phyloP scores from a whole-genome alignment of 1,140 invertebrate genomes.

The Colletes gigas region DNA sequence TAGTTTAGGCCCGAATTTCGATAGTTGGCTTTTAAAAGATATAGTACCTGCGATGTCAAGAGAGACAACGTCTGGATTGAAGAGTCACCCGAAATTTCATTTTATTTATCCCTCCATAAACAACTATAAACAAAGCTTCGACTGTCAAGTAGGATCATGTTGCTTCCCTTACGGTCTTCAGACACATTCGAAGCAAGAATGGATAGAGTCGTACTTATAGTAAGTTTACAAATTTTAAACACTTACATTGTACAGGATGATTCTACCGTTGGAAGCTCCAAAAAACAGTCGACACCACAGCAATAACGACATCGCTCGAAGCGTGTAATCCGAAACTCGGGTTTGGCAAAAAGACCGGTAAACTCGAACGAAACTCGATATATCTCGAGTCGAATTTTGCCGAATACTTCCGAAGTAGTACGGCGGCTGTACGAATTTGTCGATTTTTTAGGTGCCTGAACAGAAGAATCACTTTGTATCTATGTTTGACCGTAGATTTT shows the following conservation, averaged over 20 bases:
- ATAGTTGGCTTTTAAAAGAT: conserved; percentile 87
- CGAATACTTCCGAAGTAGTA: too few species aligned
- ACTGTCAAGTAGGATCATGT: conserved; percentile 91
- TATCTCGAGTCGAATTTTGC: too few species aligned
- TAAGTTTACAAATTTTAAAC: conserved; percentile 79
- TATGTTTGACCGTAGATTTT: not conserved
- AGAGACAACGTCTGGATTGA: conserved; percentile 74
- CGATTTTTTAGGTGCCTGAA: too few species aligned
- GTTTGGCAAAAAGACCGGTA: too few species aligned
- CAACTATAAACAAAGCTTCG: conserved; percentile 92
- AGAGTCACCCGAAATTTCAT: conserved; percentile 78
- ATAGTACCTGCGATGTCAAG: conserved; percentile 84
- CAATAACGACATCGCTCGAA: too few species aligned
- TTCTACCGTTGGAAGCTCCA: too few species aligned
- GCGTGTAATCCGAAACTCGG: too few species aligned
- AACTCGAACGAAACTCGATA: too few species aligned
- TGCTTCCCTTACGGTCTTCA: conserved; percentile 93
- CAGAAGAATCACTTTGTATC: not conserved
- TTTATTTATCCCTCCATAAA: conserved; percentile 88
- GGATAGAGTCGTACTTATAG: conserved; percentile 90
- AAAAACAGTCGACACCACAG: too few species aligned
- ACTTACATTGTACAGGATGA: not conserved
- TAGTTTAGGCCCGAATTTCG: conserved; percentile 86
- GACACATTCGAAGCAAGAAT: conserved; percentile 92
- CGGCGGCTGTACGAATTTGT: too few species aligned